Conservation (phyloP, 2,797 vertebrate species). For the Danio aesculapii region DNA sequence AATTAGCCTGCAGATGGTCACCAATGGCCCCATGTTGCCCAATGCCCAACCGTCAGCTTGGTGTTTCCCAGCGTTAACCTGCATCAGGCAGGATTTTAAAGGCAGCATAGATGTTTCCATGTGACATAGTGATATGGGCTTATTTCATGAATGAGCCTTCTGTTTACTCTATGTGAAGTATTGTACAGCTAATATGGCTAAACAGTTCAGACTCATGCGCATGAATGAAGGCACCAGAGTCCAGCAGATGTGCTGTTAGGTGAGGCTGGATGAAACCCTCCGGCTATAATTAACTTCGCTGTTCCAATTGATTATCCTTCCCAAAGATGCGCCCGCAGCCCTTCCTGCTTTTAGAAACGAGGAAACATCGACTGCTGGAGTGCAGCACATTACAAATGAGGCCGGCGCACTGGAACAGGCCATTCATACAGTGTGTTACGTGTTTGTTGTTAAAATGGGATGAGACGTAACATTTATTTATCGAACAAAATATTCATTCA, state of each 20-base stretch:
- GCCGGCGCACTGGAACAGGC: constrained; percentile 50
- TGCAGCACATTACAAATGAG: constrained; percentile 68
- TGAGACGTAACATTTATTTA: too few species aligned
- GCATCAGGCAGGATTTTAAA: background rate
- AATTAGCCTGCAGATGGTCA: too few species aligned
- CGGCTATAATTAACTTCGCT: constrained; percentile 76
- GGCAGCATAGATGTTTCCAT: constrained; percentile 14
- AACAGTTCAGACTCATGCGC: background rate
- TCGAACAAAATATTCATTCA: too few species aligned
- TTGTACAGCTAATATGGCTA: background rate
- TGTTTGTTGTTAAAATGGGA: constrained; percentile 28
- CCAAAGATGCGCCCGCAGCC: constrained; percentile 72
- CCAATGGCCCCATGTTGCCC: too few species aligned
- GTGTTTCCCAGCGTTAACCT: too few species aligned
- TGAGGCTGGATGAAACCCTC: constrained; percentile 51
- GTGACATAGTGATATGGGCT: background rate
- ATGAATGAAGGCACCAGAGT: constrained; percentile 39
- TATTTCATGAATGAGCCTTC: constrained; percentile 29
- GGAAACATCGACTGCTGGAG: constrained; percentile 73
- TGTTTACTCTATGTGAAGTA: constrained; percentile 20
- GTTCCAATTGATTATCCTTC: constrained; percentile 78
- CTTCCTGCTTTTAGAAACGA: constrained; percentile 76
- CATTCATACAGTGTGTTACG: constrained; percentile 24
- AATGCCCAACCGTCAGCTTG: too few species aligned
- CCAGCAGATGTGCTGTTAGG: constrained; percentile 15